Evolutionary conservation across 2,888 invertebrate genomes (phyloP).

Genomic region (Leucophora obtusa): DNA sequence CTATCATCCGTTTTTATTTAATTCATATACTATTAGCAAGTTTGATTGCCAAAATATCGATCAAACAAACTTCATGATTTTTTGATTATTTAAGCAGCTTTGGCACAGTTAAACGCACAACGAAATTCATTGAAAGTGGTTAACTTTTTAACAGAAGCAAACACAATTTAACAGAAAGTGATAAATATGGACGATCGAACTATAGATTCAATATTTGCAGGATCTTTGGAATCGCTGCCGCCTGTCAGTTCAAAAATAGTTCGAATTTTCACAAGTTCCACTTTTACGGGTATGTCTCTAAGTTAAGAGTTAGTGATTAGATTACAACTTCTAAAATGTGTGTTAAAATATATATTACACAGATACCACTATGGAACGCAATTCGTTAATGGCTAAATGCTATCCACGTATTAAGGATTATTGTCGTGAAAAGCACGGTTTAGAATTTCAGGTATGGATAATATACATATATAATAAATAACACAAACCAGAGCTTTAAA

Average conservation of each 20-base stretch:
- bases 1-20: conserved; percentile 18
- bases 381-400: conserved; percentile 98
- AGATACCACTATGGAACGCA: conserved; percentile 98
- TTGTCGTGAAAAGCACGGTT: conserved; percentile 96
- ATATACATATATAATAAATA: too few species aligned
- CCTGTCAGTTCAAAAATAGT: conserved; percentile 99
- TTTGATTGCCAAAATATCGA: conserved; percentile 60
- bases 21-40: conserved; percentile 25
- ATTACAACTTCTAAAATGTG: not conserved
- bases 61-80: conserved; percentile 49
- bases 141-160: not conserved
- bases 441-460: conserved; percentile 94
- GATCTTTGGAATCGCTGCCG: conserved; percentile 91
- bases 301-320: conserved; percentile 16
- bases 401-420: conserved; percentile 98
- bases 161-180: not conserved
- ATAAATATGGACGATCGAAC: conserved; percentile 90
- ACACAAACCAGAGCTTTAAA: too few species aligned
- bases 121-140: conserved; percentile 28
- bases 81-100: conserved; percentile 42
- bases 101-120: conserved; percentile 11
- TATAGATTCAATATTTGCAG: conserved; percentile 93
- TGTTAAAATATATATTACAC: not conserved
- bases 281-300: conserved; percentile 90
- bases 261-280: conserved; percentile 98